Base-by-base conservation (phyloP, 2,113 vertebrate species). In the Corythoichthys intestinalis region DNA sequence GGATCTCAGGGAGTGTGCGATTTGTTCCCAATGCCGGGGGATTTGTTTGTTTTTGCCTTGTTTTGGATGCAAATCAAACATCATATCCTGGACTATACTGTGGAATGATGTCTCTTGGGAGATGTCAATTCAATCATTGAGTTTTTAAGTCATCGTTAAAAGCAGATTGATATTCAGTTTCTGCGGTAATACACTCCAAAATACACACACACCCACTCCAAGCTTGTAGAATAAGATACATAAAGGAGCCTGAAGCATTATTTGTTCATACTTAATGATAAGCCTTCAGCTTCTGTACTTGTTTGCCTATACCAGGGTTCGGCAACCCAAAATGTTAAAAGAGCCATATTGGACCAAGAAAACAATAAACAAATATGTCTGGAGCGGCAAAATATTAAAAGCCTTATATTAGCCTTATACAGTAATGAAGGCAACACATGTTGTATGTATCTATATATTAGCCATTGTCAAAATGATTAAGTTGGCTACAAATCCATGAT, bases 11-110 rank as follows among this genome's bases (percentile, higher is more conserved):
- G 72, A 72, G 72, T 66, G 70, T 77, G 72, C 0, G 64, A 75
- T 84, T 86, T 85, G 73, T 80, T 79, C 48, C 74, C 58, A 82
- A 70, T 60, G n/a, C 38, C 77, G 44, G 65, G 49, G n/a, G 46
- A 63, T 69, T 75, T 54, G 61, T 64, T 67, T 75, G 57, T 64
- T 65, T 67, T 7, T 72, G 79, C 53, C 47, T 71, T 65, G 67
- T 3, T 73, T 77, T 73, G 69, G 49, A 65, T 74, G 69, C 28
- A 74, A 69, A 73, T 72, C 37, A 71, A 73, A 71, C n/a, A 53
- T 59, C 39, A 39, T 63, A 63, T 47, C 60, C 37, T 6, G 2
- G 10, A 15, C 41, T 46, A 28, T 11, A 4, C 9, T 11, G 59
- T 44, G 38, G 28, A 61, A 62, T 13, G 20, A 56, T 20, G 39